A percentile compares a stretch with the other conserved stretches of the same genome.
These are phyloP conservation scores for Drosophila punjabiensis DNA, from an alignment of 1,140 invertebrate species.

Conservation along the genomic window DNA sequence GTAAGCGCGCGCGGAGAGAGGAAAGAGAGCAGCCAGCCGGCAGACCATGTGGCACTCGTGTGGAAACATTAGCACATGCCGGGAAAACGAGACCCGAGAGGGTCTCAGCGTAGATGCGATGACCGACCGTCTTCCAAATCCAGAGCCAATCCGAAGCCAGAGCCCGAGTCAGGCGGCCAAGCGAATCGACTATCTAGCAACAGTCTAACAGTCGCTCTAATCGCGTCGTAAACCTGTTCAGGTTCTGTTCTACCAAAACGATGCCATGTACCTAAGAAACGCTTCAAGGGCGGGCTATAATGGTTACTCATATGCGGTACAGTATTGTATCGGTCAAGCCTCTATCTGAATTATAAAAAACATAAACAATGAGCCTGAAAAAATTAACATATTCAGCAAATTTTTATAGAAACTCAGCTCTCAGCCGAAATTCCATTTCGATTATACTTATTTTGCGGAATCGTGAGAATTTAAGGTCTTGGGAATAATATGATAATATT, in stretches of 20 bases:
- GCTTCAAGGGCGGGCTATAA: conserved; percentile 12
- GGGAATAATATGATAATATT: background rate
- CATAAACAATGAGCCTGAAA: background rate
- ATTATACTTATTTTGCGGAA: background rate
- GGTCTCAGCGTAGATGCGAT: conserved; percentile 8
- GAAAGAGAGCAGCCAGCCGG: conserved; percentile 19
- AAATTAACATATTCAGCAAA: conserved; percentile 6
- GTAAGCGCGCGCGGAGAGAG: conserved; percentile 12
- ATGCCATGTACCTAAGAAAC: conserved; percentile 34
- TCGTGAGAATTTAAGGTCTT: background rate
- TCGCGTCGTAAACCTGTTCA: conserved; percentile 56
- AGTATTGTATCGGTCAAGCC: conserved; percentile 10
- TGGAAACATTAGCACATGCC: conserved; percentile 62
- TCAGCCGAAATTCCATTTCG: background rate
- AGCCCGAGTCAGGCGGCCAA: conserved; percentile 26
- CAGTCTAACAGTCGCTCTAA: conserved; percentile 45
- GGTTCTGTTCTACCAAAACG: conserved; percentile 34
- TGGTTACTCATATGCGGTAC: conserved; percentile 30
- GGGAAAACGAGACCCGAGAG: conserved; percentile 54
- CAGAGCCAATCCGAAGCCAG: conserved; percentile 11
- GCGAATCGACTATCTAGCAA: conserved; percentile 43
- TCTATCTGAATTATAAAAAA: background rate
- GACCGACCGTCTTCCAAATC: conserved; percentile 29
- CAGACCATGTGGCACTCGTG: conserved; percentile 48
- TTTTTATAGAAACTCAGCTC: too few species aligned